phyloP scores from a whole-genome alignment of 2,797 vertebrate species.

The Propithecus deckenii region DNA sequence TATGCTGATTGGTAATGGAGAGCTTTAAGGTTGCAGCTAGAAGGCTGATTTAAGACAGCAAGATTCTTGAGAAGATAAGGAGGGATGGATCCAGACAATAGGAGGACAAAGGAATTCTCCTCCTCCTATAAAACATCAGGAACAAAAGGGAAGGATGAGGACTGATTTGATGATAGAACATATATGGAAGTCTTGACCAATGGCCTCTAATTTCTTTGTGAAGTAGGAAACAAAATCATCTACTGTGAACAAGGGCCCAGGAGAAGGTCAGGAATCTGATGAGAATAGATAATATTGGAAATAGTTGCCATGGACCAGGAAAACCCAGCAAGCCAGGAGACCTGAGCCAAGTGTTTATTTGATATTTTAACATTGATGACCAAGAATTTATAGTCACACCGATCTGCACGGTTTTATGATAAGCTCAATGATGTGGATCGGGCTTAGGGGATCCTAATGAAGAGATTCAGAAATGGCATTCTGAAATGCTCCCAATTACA shows the following conservation, averaged over 20 bases:
- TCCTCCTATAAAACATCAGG: background rate
- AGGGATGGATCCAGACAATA: background rate
- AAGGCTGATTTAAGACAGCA: background rate
- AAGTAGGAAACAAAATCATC: constrained; percentile 42
- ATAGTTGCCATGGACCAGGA: background rate
- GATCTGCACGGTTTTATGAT: background rate
- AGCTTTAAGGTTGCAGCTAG: background rate
- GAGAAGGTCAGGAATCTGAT: background rate
- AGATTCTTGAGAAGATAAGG: constrained; percentile 20
- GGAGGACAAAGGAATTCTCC: background rate
- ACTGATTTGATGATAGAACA: background rate
- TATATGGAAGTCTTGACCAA: background rate
- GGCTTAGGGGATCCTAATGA: background rate
- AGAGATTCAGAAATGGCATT: constrained; percentile 1
- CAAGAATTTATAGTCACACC: background rate
- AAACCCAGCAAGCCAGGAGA: background rate
- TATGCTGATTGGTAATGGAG: background rate
- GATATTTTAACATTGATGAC: background rate
- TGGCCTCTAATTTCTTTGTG: background rate
- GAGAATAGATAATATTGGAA: constrained; percentile 14
- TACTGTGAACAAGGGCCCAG: background rate
- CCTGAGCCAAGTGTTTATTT: background rate
- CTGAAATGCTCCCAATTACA: background rate
- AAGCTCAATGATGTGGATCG: background rate
- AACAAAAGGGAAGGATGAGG: background rate